Evolutionary conservation across 2,113 vertebrate species (phyloP).

Genomic region (Leptobrachium ailaonicum): DNA sequence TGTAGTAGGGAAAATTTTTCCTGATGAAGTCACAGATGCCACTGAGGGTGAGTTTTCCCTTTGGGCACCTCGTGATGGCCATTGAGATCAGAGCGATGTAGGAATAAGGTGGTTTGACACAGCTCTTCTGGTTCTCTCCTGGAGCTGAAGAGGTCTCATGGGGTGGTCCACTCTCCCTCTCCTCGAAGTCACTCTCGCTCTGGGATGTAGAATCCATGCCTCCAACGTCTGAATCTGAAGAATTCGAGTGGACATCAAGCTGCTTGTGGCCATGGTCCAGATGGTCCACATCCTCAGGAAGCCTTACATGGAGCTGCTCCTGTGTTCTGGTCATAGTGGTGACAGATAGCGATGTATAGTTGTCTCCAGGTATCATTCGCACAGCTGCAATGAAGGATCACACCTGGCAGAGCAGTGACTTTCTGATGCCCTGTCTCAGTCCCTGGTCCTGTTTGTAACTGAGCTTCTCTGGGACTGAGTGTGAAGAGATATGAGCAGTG

Average conservation of each 20-base stretch:
- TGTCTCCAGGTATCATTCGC: neutral
- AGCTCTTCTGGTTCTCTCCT: constrained; percentile 17
- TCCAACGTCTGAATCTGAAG: constrained; percentile 9
- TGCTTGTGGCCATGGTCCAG: neutral
- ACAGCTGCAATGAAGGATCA: neutral
- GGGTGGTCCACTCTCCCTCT: constrained; percentile 59
- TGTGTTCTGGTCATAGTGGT: neutral
- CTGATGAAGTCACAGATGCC: constrained; percentile 91
- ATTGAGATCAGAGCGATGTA: constrained; percentile 93
- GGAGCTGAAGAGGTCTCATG: constrained; percentile 32
- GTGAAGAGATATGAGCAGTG: constrained; percentile 2
- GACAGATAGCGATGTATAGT: neutral
- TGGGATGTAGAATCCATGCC: constrained; percentile 6
- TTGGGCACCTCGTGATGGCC: constrained; percentile 87
- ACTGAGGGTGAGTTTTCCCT: constrained; percentile 82
- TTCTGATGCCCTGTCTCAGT: neutral
- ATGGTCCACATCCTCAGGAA: constrained; percentile 50
- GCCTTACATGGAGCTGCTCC: constrained; percentile 24
- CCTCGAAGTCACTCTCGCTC: constrained; percentile 65
- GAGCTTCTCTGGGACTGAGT: neutral
- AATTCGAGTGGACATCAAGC: no score
- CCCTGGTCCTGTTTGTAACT: constrained; percentile 28
- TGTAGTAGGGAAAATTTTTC: constrained; percentile 86
- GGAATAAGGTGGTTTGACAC: constrained; percentile 83
- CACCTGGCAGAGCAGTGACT: neutral